Evolutionary conservation across 2,113 vertebrate species (phyloP), one percentile per base, ranked within the genome.

Genomic region (Podarcis cretensis): DNA sequence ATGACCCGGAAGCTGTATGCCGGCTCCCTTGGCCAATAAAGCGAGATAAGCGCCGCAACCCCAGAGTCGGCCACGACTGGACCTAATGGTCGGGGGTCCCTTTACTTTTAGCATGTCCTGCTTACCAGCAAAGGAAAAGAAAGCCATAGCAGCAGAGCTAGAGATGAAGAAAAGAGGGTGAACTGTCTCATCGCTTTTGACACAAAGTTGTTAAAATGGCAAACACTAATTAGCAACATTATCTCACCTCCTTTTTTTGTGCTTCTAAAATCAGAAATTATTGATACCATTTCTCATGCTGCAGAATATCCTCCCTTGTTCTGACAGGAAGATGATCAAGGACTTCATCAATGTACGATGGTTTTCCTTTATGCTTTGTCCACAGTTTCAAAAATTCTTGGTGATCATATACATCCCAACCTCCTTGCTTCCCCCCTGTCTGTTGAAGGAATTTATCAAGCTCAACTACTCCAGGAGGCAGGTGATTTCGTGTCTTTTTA

Each of bases 341-440:
- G 81, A 95, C 98, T 91, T 99, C 98, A 87, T 94, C 95, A 81
- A 97, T 86, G 88, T 98, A 99, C 2, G 95, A 84, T 0, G 92
- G 81, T 63, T 95, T 97, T 80, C 98, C 98, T 84, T 94, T 95
- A 90, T 98, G 96, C 90, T 97, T 99, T 81, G 90, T 97, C 97
- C 98, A 96, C 71, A 97, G 88, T 96, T 97, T 97, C 10, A 99
- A 90, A 94, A 98, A 99, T 89, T 92, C 93, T 88, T 98, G 97
- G 91, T 99, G 98, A 93, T 99, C 98, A 75, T 94, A 97, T 71
- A 98, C 97, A 95, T 99, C 98, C 99, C 98, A 99, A 89, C 98
- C 97, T 32, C 98, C 98, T 80, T 96, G 95, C 48, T 88, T 40
- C 2, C 98, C 98, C 90, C 98, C 98, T 7, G 97, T 98, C 92